These are phyloP conservation scores for Drosophila albomicans DNA, from an alignment of 1,140 invertebrate species.

Conservation along the genomic window DNA sequence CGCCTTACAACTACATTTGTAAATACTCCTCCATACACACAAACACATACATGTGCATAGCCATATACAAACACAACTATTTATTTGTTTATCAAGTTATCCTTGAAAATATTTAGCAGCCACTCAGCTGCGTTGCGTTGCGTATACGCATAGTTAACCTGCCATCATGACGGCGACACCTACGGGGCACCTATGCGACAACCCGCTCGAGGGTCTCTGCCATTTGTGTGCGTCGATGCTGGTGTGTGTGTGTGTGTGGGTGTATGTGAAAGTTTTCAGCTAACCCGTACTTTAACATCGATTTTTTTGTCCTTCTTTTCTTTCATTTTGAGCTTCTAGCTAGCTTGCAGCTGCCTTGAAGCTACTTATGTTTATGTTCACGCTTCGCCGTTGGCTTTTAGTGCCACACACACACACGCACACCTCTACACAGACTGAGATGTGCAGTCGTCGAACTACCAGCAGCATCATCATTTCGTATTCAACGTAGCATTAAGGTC, in stretches of 20 bases:
- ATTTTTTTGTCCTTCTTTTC: conserved; percentile 60
- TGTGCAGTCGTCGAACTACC: conserved; percentile 19
- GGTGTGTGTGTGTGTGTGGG: not conserved
- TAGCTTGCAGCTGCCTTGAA: conserved; percentile 57
- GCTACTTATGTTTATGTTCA: conserved; percentile 74
- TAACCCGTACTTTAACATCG: conserved; percentile 76
- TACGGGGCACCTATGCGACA: conserved; percentile 61
- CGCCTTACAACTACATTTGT: not conserved
- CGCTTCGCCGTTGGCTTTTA: conserved; percentile 59
- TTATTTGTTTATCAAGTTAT: conserved; percentile 68
- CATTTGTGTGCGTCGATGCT: not conserved
- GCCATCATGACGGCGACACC: conserved; percentile 70
- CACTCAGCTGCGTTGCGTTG: conserved; percentile 65
- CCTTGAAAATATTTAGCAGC: conserved; percentile 81
- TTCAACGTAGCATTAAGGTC: conserved; percentile 80
- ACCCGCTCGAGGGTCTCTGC: not conserved
- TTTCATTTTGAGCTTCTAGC: conserved; percentile 19
- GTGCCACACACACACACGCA: conserved; percentile 31
- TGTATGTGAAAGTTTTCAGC: conserved; percentile 55
- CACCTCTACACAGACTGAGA: not conserved
- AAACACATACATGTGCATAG: conserved; percentile 4
- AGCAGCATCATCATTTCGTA: conserved; percentile 75
- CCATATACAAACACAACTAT: conserved; percentile 33
- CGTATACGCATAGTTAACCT: conserved; percentile 79
- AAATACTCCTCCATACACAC: conserved; percentile 9